These are phyloP conservation scores for Thereva unica DNA, from an alignment of 2,888 invertebrate species.

Conservation along the genomic window DNA sequence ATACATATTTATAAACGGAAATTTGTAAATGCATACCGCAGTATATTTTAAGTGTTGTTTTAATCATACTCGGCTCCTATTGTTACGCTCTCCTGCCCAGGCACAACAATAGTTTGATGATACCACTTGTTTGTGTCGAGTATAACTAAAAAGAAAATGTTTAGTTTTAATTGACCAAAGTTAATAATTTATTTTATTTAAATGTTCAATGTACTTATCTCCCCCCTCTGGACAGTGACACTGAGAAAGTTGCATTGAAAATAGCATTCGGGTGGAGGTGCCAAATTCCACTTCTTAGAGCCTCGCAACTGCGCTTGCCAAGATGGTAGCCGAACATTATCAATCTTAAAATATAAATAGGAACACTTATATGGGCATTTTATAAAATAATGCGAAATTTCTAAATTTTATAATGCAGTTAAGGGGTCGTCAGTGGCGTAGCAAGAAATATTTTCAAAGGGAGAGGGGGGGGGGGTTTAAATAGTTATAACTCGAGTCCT, in stretches of 20 bases:
- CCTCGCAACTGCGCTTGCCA: slow-evolving; percentile 97
- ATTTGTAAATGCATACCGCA: background rate
- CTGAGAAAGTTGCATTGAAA: slow-evolving; percentile 66
- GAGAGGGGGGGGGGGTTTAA: too few species aligned
- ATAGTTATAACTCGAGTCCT: too few species aligned
- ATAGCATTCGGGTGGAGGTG: slow-evolving; percentile 92
- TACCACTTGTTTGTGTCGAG: slow-evolving; percentile 96
- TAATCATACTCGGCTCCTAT: slow-evolving; percentile 96
- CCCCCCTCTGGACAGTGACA: slow-evolving; percentile 79
- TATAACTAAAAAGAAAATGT: slow-evolving; percentile 69
- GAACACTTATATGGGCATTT: too few species aligned
- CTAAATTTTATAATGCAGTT: too few species aligned
- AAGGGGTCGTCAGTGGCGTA: too few species aligned
- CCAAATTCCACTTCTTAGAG: slow-evolving; percentile 83
- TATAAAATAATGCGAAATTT: too few species aligned
- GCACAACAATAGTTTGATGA: slow-evolving; percentile 85
- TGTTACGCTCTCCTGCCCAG: slow-evolving; percentile 89
- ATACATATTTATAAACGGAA: too few species aligned
- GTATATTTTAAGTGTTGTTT: slow-evolving; percentile 42
- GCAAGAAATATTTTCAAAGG: too few species aligned
- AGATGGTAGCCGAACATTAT: slow-evolving; percentile 89
- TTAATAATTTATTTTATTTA: background rate
- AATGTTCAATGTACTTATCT: slow-evolving; percentile 72
- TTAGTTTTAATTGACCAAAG: background rate
- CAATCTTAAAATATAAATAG: slow-evolving; percentile 67